Percentiles rank a stretch among this genome's conserved stretches.
phyloP scores from a whole-genome alignment of 2,113 vertebrate species.

The Eretmochelys imbricata region DNA sequence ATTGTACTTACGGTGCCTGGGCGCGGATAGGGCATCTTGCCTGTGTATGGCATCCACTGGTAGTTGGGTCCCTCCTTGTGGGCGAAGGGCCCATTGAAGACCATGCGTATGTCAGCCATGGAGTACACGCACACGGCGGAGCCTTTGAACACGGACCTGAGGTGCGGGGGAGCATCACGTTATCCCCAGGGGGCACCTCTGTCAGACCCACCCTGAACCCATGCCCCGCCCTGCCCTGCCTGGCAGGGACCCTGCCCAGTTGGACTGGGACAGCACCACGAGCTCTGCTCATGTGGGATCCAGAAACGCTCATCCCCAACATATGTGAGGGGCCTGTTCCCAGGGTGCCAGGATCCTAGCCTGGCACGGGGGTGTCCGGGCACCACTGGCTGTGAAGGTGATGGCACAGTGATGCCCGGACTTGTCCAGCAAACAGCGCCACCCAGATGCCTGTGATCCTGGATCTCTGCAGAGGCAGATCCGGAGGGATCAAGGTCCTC shows the following conservation, averaged over 20 bases:
- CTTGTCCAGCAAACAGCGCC: neutral
- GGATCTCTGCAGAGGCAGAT: neutral
- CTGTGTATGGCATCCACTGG: conserved; percentile 97
- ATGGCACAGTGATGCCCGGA: neutral
- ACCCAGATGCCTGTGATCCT: neutral
- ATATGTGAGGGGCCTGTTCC: neutral
- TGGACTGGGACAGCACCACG: neutral
- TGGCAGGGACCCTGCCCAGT: accelerated
- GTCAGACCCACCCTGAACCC: accelerated
- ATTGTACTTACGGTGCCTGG: conserved; percentile 91
- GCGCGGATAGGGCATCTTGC: conserved; percentile 97
- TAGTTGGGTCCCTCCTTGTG: conserved; percentile 99
- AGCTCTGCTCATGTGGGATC: neutral
- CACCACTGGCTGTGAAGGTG: neutral
- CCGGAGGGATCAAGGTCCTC: no score
- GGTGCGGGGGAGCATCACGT: neutral
- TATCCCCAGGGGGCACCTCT: neutral
- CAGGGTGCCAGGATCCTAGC: neutral
- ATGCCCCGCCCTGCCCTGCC: accelerated
- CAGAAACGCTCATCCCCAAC: no score
- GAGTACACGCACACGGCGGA: conserved; percentile 98
- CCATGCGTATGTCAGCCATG: conserved; percentile 98
- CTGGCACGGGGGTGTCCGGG: neutral
- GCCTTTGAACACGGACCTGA: conserved; percentile 96
- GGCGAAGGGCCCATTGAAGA: conserved; percentile 97